Evolutionary conservation across 2,113 vertebrate species (phyloP).

Genomic region (Heteronetta atricapilla): DNA sequence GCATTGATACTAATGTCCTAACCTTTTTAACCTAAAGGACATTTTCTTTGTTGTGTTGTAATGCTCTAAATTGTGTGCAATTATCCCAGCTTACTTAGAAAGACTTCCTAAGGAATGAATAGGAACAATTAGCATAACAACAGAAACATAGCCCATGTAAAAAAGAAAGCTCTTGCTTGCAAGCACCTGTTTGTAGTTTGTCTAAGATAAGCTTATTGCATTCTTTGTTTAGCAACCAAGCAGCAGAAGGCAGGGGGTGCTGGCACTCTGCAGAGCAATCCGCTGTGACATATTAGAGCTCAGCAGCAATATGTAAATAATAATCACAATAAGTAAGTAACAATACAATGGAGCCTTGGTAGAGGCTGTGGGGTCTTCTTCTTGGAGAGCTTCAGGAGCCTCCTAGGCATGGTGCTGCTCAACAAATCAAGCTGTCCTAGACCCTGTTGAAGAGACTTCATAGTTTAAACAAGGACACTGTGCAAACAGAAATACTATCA

Average conservation of each 20-base stretch:
- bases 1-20: background rate
- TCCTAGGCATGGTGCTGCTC: background rate
- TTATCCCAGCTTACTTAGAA: constrained; percentile 60
- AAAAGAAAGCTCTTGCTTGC: constrained; percentile 4
- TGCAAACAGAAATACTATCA: background rate
- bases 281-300: background rate
- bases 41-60: constrained; percentile 25
- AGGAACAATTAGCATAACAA: constrained; percentile 72
- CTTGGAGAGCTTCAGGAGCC: background rate
- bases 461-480: background rate
- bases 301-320: background rate
- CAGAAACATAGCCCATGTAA: constrained; percentile 35
- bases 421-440: background rate
- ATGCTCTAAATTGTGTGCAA: constrained; percentile 53
- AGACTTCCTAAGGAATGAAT: constrained; percentile 59
- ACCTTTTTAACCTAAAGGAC: constrained; percentile 18
- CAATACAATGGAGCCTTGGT: background rate
- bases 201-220: background rate
- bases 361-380: background rate
- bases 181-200: constrained; percentile 20
- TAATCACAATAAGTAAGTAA: background rate
- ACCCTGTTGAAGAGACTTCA: background rate
- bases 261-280: background rate
- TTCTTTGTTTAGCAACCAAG: constrained; percentile 24
- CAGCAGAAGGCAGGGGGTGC: background rate